Conservation (phyloP, 2,888 invertebrate genomes). For the Limnephilus lunatus region DNA sequence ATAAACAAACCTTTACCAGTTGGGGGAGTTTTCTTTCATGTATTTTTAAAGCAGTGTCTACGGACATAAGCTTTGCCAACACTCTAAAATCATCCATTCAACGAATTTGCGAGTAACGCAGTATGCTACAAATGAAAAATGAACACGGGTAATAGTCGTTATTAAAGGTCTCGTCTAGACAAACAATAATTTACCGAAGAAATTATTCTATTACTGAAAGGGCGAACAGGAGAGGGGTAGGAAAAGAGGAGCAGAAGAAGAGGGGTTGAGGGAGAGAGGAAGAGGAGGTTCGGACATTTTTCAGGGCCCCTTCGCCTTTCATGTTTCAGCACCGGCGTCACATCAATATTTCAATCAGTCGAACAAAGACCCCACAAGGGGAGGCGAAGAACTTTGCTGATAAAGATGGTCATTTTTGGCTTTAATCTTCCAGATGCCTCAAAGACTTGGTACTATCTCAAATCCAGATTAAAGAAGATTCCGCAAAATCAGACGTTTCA, state of each 20-base stretch:
- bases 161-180: conserved; percentile 33
- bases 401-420: conserved; percentile 43
- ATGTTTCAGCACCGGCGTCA: neutral
- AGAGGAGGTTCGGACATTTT: neutral
- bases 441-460: neutral
- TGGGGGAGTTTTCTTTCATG: neutral
- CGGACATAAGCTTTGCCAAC: too few relatives aligned
- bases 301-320: conserved; percentile 9
- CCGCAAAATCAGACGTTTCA: neutral
- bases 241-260: neutral
- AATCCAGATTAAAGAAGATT: neutral
- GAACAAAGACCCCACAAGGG: conserved; percentile 11
- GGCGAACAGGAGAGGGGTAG: neutral
- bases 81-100: neutral
- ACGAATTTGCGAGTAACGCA: neutral
- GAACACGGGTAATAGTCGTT: neutral
- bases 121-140: conserved; percentile 1
- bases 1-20: neutral
- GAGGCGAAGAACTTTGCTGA: conserved; percentile 30
- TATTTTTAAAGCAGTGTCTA: neutral
- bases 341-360: conserved; percentile 33
- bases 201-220: conserved; percentile 11
- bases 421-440: conserved; percentile 32
- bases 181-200: conserved; percentile 20
- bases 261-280: neutral